Conservation (phyloP, 2,113 vertebrate species). For the Triplophysa rosa region DNA sequence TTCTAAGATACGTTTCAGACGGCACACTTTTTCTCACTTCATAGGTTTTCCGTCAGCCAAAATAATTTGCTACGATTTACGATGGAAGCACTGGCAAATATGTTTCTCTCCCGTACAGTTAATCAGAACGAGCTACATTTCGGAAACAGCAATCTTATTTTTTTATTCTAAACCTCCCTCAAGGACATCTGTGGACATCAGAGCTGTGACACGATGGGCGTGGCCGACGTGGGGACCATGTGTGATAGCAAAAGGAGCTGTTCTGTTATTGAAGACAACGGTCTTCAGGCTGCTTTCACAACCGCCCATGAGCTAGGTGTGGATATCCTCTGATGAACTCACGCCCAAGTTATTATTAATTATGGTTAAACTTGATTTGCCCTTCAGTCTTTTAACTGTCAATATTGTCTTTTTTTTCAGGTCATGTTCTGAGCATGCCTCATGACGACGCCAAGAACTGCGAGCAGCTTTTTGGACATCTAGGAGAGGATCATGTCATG, state of each 20-base stretch:
- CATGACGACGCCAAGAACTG: conserved; percentile 96
- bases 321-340: conserved; percentile 38
- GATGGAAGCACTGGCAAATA: conserved; percentile 59
- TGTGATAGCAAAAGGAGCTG: conserved; percentile 97
- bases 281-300: conserved; percentile 93
- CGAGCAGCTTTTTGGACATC: conserved; percentile 87
- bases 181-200: conserved; percentile 96
- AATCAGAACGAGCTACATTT: conserved; percentile 6
- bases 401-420: conserved; percentile 62
- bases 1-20: conserved; percentile 48
- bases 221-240: conserved; percentile 98
- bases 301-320: conserved; percentile 95
- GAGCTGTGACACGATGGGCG: conserved; percentile 94
- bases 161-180: conserved; percentile 12
- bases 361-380: background rate
- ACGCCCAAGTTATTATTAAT: background rate
- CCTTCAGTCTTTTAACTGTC: background rate
- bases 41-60: conserved; percentile 38
- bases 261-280: conserved; percentile 95
- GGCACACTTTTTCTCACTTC: conserved; percentile 51
- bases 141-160: background rate
- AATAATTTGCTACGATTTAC: conserved; percentile 59
- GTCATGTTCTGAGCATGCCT: conserved; percentile 97
- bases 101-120: conserved; percentile 43
- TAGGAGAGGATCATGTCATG: conserved; percentile 96